Evolutionary conservation across 2,113 vertebrate species (phyloP).

Genomic region (Edolisoma coerulescens): DNA sequence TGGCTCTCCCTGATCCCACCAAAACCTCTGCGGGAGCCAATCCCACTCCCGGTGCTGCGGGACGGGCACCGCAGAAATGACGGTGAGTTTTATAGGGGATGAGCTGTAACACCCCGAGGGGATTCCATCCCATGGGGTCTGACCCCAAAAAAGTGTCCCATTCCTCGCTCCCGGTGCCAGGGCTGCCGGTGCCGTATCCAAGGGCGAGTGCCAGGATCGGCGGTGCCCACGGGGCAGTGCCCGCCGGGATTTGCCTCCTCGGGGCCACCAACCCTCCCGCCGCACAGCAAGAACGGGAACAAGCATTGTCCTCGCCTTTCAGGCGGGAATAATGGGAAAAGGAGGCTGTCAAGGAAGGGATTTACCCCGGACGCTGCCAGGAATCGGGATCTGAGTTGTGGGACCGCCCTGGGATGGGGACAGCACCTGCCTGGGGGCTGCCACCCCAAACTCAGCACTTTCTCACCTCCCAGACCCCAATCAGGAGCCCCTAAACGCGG

Average conservation of each 20-base stretch:
- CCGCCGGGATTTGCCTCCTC: background rate
- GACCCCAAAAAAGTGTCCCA: accelerated
- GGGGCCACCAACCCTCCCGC: background rate
- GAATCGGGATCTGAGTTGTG: accelerated
- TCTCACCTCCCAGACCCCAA: background rate
- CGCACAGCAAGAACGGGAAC: background rate
- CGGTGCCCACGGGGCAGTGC: accelerated
- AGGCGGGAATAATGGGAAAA: background rate
- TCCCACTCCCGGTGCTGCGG: accelerated
- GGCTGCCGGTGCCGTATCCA: too few species aligned
- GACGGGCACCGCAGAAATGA: accelerated
- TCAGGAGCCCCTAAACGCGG: accelerated
- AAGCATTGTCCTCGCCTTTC: background rate
- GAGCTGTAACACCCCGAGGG: too few species aligned
- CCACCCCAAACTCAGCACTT: background rate
- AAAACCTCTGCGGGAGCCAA: accelerated
- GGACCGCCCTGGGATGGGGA: background rate
- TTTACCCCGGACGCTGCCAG: accelerated
- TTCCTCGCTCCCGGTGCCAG: too few species aligned
- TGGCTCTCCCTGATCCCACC: background rate
- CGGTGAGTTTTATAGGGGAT: accelerated
- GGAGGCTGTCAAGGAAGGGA: background rate
- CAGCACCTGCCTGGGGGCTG: background rate
- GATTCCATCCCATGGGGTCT: background rate
- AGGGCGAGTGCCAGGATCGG: accelerated